Base-by-base conservation (phyloP, 1,140 invertebrate genomes). In the Vollenhovia emeryi region DNA sequence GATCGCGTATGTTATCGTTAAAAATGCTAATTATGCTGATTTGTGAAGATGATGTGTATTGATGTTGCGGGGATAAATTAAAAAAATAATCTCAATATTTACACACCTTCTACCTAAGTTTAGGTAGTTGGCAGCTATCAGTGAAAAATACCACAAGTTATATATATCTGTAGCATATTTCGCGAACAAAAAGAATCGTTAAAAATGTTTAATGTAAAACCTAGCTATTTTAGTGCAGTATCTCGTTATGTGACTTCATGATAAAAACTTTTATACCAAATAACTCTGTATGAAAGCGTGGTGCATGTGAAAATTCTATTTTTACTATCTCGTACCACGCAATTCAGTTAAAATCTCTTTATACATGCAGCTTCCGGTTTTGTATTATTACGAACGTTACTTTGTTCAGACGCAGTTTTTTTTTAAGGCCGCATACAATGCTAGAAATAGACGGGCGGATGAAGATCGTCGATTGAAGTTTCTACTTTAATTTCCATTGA, bases 261-360 rank as follows among this genome's bases (percentile, higher is more conserved):
- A 73, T 73, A 36, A 73, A 73, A 50, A 50, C 18, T 73, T 52
- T 52, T 3, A 52, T 21, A 21, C 6, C 7, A 52, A 71, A 21
- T 73, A 73, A 73, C 33, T 73, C 9, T 50, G 7, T 50, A 52
- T 11, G 3, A 52, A 52, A 73, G 48, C 9, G 24, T 18, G 13
- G 6, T 33, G 2, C 6, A 50, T 2, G n/a, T 73, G 11, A 73
- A 73, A 73, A 73, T 33, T 36, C 9, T 50, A 71, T 71, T 50
- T 69, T 50, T 50, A 30, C 24, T 50, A 30, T 30, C 27, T 50
- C n/a, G 1, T 52, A 33, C 27, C n/a, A 52, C 48, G 13, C 13
- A 73, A 52, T 52, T 52, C 30, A 73, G 45, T 73, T 73, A 73
- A 52, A 69, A 52, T 73, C n/a, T 52, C 45, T 21, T 50, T 73